Percentiles rank a stretch among this genome's conserved stretches.
These are phyloP conservation scores for Limnephilus marmoratus DNA, from an alignment of 2,888 invertebrate genomes.

Conservation along the genomic window DNA sequence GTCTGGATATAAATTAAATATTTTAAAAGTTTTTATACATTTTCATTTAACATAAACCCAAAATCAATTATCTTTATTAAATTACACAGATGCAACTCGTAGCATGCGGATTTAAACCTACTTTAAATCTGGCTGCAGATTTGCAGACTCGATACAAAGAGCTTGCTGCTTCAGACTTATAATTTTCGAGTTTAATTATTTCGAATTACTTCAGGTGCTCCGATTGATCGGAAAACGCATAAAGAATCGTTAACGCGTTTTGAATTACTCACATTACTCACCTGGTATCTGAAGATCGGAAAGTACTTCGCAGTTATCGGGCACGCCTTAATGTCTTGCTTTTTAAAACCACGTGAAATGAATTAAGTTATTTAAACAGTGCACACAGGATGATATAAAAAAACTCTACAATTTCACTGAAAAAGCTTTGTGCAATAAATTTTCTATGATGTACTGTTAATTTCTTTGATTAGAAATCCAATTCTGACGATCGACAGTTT, in stretches of 20 bases:
- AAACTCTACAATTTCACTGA: not conserved
- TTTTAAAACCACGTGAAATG: not conserved
- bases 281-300: not conserved
- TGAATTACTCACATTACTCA: not conserved
- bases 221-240: not conserved
- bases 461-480: too few relatives aligned
- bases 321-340: not conserved
- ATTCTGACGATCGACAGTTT: too few relatives aligned
- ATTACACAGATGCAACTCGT: not conserved
- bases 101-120: not conserved
- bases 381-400: not conserved
- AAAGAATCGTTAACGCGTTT: not conserved
- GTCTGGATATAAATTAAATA: too few relatives aligned
- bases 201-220: not conserved
- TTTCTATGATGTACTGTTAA: too few relatives aligned
- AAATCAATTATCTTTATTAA: not conserved
- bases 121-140: not conserved
- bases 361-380: not conserved
- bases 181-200: not conserved
- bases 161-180: not conserved
- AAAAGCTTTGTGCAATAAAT: not conserved
- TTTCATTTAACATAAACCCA: not conserved
- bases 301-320: not conserved
- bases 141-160: not conserved
- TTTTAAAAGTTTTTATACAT: not conserved